Evolutionary conservation across 2,113 vertebrate genomes (phyloP).

Genomic region (Psammodynastes pulverulentus): DNA sequence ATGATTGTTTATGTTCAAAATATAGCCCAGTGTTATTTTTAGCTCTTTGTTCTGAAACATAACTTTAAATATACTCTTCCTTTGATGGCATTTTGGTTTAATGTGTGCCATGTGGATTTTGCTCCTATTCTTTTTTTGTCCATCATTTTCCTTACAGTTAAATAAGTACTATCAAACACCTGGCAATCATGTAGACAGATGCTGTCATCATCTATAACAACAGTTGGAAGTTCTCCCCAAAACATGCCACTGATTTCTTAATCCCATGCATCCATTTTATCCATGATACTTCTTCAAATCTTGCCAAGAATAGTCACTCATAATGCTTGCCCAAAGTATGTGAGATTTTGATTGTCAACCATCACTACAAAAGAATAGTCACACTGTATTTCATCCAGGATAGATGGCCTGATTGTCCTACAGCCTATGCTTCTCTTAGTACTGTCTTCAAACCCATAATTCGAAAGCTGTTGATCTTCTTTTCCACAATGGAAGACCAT

Average conservation of each 20-base stretch:
- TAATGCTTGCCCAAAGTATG: not conserved
- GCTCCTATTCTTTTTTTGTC: not conserved
- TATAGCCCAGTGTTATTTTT: not conserved
- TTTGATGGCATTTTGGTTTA: not conserved
- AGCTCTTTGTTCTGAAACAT: not conserved
- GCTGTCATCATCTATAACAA: not conserved
- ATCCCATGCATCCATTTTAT: not conserved
- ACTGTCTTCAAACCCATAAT: not conserved
- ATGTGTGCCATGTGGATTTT: not conserved
- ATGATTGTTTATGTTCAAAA: not conserved
- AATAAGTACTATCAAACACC: not conserved
- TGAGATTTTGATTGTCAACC: not conserved
- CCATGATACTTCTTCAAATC: not conserved
- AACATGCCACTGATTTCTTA: not conserved
- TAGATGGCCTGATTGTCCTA: not conserved
- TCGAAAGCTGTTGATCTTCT: not conserved
- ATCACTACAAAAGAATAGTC: not conserved
- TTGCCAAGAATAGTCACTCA: not conserved
- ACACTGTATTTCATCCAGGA: not conserved
- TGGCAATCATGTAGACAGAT: not conserved
- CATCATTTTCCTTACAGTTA: not conserved
- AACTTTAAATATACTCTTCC: not conserved
- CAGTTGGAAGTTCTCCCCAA: not conserved
- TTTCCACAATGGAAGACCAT: not conserved
- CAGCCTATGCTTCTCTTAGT: not conserved